Evolutionary conservation across 2,888 invertebrate species (phyloP).

Genomic region (Busseola fusca): DNA sequence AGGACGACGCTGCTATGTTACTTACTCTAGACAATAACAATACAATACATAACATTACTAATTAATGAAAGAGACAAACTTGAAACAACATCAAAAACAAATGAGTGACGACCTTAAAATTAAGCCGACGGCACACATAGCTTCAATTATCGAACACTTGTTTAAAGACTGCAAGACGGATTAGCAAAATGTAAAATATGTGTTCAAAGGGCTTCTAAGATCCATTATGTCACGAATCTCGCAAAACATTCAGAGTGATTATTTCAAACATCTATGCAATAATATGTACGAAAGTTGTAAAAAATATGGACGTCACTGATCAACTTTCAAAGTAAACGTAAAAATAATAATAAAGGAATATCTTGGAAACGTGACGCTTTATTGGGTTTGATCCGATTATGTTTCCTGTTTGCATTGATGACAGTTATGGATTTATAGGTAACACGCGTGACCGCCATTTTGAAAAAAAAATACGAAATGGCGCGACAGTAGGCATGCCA

Average conservation of each 20-base stretch:
- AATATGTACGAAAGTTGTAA: not conserved
- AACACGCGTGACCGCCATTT: not conserved
- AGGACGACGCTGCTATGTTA: slow-evolving; percentile 33
- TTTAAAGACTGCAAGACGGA: not conserved
- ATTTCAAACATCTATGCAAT: not conserved
- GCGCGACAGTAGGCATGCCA: not conserved
- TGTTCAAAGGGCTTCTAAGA: not conserved
- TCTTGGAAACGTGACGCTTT: not conserved
- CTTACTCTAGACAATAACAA: slow-evolving; percentile 33
- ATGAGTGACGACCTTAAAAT: slow-evolving; percentile 41
- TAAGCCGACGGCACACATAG: slow-evolving; percentile 1
- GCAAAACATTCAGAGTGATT: not conserved
- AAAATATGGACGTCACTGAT: not conserved
- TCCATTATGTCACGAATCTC: not conserved
- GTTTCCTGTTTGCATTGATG: not conserved
- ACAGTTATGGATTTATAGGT: not conserved
- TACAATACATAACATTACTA: slow-evolving; percentile 11
- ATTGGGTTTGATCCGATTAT: not conserved
- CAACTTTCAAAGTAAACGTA: not conserved
- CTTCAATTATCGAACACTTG: slow-evolving; percentile 2
- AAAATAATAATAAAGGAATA: not conserved
- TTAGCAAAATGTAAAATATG: too few species aligned
- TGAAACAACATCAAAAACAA: slow-evolving; percentile 33
- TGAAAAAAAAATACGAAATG: not conserved
- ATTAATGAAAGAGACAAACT: slow-evolving; percentile 19